phyloP scores from a whole-genome alignment of 1,140 invertebrate species.

The Trachymyrmex septentrionalis region DNA sequence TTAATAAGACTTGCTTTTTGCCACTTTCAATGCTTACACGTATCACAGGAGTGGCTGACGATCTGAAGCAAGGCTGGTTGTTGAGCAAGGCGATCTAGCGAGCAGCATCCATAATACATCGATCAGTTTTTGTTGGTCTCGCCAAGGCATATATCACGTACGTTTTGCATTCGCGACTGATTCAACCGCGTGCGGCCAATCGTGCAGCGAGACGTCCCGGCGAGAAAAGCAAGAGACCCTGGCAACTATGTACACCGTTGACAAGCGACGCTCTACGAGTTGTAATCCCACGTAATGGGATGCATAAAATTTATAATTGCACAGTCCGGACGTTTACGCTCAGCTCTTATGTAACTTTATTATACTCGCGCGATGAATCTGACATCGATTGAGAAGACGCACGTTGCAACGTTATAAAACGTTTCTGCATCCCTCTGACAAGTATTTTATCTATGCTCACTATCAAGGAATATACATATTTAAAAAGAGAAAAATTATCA shows the following conservation, averaged over 20 bases:
- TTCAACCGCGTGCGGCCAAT: background rate
- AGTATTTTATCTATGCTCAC: background rate
- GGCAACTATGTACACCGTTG: slow-evolving; percentile 19
- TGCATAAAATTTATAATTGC: slow-evolving; percentile 60
- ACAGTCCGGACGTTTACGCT: slow-evolving; percentile 21
- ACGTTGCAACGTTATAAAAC: background rate
- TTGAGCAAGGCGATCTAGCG: slow-evolving; percentile 32
- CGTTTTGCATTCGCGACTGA: slow-evolving; percentile 43
- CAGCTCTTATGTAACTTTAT: slow-evolving; percentile 38
- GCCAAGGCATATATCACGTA: slow-evolving; percentile 16
- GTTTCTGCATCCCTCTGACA: background rate
- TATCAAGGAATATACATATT: too few relatives aligned
- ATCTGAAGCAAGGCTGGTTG: background rate
- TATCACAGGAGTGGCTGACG: background rate
- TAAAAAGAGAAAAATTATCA: background rate
- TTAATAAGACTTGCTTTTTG: background rate
- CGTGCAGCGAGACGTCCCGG: background rate
- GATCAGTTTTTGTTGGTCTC: slow-evolving; percentile 37
- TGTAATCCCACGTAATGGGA: slow-evolving; percentile 44
- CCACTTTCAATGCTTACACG: slow-evolving; percentile 2
- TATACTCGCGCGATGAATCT: background rate
- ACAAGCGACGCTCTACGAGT: slow-evolving; percentile 14
- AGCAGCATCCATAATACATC: slow-evolving; percentile 42
- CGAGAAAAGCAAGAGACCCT: background rate
- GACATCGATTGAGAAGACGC: background rate